Evolutionary conservation across 2,797 vertebrate species (phyloP), one percentile per base, ranked within the genome.

Genomic region (Alectoris magna): DNA sequence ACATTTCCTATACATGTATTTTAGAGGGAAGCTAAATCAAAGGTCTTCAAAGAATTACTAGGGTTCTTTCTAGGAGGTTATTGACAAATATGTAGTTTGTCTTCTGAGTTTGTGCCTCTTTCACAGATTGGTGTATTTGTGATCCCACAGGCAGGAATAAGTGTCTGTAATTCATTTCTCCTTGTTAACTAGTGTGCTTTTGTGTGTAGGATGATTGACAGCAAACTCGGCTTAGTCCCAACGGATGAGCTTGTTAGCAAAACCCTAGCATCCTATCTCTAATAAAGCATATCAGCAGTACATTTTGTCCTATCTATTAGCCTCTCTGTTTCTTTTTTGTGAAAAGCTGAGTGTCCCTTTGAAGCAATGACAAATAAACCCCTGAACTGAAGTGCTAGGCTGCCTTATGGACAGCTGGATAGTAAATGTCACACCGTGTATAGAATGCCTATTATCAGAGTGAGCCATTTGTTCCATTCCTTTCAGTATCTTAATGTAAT

Each of bases 341-440:
- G 98, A 98, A 98, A 98, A 98, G 98, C 98, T 98, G 98, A 98
- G 98, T 98, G 98, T 98, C 98, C 98, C 98, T 98, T 98, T 98
- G 98, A 98, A 98, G 98, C 97, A 96, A 98, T 97, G 97, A 97
- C 97, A 98, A 98, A 98, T 98, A 98, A 98, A 98, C 98, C 98
- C 98, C 97, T 98, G 97, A 98, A 98, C 98, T 98, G 98, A 98
- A 98, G 98, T 98, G 98, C 98, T 98, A 98, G 98, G 98, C 98
- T 98, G 98, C 98, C 98, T 98, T 98, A 98, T 97, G 98, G 98
- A 98, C 98, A 98, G 98, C 98, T 98, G 98, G 98, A 98, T 98
- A 98, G 98, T 98, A 98, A 98, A 98, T 98, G 98, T 98, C 98
- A 98, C 98, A 98, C 98, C 96, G 98, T 98, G 98, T 97, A 97